These are phyloP conservation scores for Artibeus lituratus DNA, from an alignment of 2,797 vertebrate genomes.

Conservation along the genomic window DNA sequence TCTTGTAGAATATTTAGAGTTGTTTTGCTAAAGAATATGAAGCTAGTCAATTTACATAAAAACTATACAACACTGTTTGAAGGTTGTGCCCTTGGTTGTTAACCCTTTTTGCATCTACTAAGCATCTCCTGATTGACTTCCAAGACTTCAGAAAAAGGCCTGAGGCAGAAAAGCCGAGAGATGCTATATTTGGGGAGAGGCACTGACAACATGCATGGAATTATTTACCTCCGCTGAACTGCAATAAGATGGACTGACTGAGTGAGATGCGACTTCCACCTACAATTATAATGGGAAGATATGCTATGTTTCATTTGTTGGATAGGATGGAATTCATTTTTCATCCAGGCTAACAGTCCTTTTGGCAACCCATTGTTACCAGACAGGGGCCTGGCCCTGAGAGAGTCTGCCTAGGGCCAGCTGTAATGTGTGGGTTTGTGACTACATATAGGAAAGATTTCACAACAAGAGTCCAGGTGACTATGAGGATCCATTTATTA, in stretches of 20 bases:
- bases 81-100: not conserved
- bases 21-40: not conserved
- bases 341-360: not conserved
- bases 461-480: not conserved
- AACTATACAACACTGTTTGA: not conserved
- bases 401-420: no score
- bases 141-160: not conserved
- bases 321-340: conserved; percentile 9
- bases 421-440: not conserved
- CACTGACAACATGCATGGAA: not conserved
- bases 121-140: not conserved
- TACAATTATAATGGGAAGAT: not conserved
- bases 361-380: not conserved
- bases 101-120: not conserved
- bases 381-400: not conserved
- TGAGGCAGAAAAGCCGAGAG: not conserved
- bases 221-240: not conserved
- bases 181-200: not conserved
- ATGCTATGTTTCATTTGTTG: not conserved
- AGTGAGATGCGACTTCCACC: not conserved
- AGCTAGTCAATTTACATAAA: not conserved
- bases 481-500: not conserved
- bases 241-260: not conserved
- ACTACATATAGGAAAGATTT: not conserved
- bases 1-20: not conserved